Percentiles rank a stretch among this genome's conserved stretches.
Evolutionary conservation across 2,797 vertebrate genomes (phyloP).

Genomic region (Glyptemys insculpta): DNA sequence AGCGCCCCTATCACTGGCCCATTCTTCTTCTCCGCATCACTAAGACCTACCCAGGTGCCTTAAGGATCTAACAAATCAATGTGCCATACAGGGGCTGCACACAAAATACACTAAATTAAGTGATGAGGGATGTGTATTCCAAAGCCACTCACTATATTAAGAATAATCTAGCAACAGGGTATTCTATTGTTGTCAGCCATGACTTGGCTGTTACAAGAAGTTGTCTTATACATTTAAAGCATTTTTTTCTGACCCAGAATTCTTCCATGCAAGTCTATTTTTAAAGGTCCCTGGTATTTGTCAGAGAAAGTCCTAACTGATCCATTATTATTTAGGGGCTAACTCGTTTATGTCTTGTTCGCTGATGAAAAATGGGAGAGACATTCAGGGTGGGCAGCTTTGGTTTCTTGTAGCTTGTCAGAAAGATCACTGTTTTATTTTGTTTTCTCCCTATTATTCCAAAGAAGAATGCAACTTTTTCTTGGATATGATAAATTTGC

Average conservation of each 20-base stretch:
- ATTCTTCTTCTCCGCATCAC: background rate
- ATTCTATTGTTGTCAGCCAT: background rate
- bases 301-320: background rate
- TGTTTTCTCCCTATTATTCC: background rate
- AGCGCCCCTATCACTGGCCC: background rate
- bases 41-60: background rate
- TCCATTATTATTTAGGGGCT: background rate
- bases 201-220: background rate
- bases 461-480: background rate
- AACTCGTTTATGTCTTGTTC: background rate
- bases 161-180: background rate
- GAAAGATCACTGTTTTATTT: constrained; percentile 3
- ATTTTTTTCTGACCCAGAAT: background rate
- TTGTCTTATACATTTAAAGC: background rate
- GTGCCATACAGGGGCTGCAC: background rate
- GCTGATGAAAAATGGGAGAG: background rate
- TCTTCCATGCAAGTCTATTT: background rate
- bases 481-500: constrained; percentile 4
- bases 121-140: background rate
- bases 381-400: background rate
- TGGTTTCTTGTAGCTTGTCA: too few species aligned
- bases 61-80: background rate
- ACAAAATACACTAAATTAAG: background rate
- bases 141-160: background rate
- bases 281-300: background rate